Evolutionary conservation across 2,888 invertebrate genomes (phyloP).

Genomic region (Catotricha subobsoleta): DNA sequence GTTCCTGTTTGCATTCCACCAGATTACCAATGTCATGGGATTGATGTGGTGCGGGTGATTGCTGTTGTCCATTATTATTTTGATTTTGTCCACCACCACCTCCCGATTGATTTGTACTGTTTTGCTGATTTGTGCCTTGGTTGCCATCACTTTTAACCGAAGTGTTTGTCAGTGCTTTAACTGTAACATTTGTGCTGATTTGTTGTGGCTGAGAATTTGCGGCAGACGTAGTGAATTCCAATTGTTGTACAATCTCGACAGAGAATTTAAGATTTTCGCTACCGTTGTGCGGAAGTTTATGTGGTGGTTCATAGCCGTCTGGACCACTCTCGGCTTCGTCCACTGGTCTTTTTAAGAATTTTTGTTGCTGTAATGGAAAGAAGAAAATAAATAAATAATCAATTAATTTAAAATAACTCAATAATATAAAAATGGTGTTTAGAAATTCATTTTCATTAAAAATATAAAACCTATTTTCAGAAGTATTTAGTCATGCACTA

Average conservation of each 20-base stretch:
- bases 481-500: too few relatives aligned
- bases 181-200: slow-evolving; percentile 82
- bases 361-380: slow-evolving; percentile 41
- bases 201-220: slow-evolving; percentile 77
- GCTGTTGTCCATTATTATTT: slow-evolving; percentile 23
- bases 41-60: slow-evolving; percentile 29
- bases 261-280: slow-evolving; percentile 55
- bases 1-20: slow-evolving; percentile 71
- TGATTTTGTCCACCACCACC: slow-evolving; percentile 17
- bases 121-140: slow-evolving; percentile 20
- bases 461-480: too few relatives aligned
- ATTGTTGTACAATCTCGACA: slow-evolving; percentile 80
- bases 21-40: slow-evolving; percentile 39
- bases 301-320: slow-evolving; percentile 46
- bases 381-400: slow-evolving; percentile 7
- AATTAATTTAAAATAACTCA: slow-evolving; percentile 2
- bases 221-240: slow-evolving; percentile 75
- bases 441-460: too few relatives aligned
- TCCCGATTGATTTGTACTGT: slow-evolving; percentile 19
- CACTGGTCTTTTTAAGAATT: slow-evolving; percentile 51
- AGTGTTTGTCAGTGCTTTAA: slow-evolving; percentile 59
- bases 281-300: slow-evolving; percentile 48
- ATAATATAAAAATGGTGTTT: background rate
- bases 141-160: slow-evolving; percentile 28
- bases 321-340: slow-evolving; percentile 38